Percentiles rank a stretch among this genome's conserved stretches.
These are phyloP conservation scores for Globicephala melas DNA, from an alignment of 2,113 vertebrate species.

Conservation along the genomic window DNA sequence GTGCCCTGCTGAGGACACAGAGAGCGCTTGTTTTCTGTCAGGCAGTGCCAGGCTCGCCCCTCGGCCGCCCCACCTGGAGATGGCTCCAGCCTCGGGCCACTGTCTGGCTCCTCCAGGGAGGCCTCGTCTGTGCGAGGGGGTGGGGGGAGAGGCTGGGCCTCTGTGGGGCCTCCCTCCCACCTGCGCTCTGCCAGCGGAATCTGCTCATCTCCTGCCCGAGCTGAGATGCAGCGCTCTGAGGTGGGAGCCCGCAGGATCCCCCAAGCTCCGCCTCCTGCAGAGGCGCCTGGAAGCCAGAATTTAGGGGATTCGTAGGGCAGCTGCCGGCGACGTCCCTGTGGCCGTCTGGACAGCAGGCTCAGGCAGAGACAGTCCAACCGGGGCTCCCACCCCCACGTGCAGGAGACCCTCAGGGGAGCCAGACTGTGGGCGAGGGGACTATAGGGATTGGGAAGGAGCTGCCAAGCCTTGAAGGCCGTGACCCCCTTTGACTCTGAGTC, in stretches of 20 bases:
- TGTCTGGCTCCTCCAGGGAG: not conserved
- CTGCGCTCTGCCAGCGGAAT: not conserved
- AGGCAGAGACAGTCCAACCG: not conserved
- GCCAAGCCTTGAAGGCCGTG: not conserved
- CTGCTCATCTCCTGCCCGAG: not conserved
- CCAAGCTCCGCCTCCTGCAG: not conserved
- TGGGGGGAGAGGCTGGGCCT: accelerated
- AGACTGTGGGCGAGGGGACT: not conserved
- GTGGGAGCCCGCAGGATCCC: not conserved
- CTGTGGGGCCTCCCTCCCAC: not conserved
- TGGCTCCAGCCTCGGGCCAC: not conserved
- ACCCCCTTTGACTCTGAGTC: not conserved
- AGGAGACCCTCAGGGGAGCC: not conserved
- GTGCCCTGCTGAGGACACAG: not conserved
- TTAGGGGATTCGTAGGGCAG: not conserved
- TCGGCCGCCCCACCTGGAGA: not conserved
- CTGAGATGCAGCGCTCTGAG: not conserved
- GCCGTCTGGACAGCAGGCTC: not conserved
- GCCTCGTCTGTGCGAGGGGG: accelerated
- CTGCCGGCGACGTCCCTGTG: not conserved
- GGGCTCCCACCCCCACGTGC: not conserved
- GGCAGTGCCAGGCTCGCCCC: not conserved
- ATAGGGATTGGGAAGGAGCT: not conserved
- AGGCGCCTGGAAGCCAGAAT: not conserved
- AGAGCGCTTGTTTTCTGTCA: not conserved